Base-by-base conservation (phyloP, 2,888 invertebrate genomes). In the Papilio demoleus region DNA sequence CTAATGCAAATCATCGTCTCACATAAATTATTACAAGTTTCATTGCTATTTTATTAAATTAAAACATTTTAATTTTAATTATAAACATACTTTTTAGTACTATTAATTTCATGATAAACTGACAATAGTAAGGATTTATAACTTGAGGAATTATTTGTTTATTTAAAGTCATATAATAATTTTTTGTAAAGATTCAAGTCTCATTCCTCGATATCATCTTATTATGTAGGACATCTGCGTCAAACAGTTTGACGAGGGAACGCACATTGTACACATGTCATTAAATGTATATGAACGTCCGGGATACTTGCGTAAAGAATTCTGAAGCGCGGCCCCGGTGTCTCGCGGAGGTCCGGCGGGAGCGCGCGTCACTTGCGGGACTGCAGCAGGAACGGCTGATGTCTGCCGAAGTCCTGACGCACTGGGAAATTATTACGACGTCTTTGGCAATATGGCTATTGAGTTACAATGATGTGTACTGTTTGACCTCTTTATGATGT, bases 361-460 rank as follows among this genome's bases (percentile, higher is more conserved):
- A 1, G n/a, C 50, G 50, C 50, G 50, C 50, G 50, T 50, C 50
- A 50, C 14, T 14, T 5, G 2, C 3, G 27, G n/a, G 19, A 22
- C 11, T 22, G 11, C 12, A 47, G 22, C 47, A 50, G 50, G 50
- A 47, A n/a, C 50, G 50, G 14, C 50, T 24, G 6, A 14, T n/a
- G n/a, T 50, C 6, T n/a, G 27, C n/a, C 3, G n/a, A 27, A 6
- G 14, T 50, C 27, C 24, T 50, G 50, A 50, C 50, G 24, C 50
- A 50, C 50, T 50, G 50, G 50, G 50, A 27, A 50, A 8, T 50
- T 50, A 27, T 50, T 50, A 50, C 27, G 4, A 27, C 24, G 27
- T 50, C 14, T 27, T 50, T 14, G 1, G 22, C 22, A 47, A 22
- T 22, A 22, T 12, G 12, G 22, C 12, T 47, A 47, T 47, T 47